Evolutionary conservation across 2,888 invertebrate genomes (phyloP).

Genomic region (Bellardia bayeri): DNA sequence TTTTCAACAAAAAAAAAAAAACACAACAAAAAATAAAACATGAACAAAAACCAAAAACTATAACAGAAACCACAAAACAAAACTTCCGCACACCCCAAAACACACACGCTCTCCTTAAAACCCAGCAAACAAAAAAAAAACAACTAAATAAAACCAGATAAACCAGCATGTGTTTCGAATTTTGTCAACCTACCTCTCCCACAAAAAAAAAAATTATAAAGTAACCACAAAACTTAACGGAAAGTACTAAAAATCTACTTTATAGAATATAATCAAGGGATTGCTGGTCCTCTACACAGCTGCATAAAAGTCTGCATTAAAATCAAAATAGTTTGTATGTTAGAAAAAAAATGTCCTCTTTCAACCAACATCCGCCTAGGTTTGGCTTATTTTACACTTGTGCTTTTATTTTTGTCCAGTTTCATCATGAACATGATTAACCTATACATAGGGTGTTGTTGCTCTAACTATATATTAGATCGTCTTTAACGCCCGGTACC

Average conservation of each 20-base stretch:
- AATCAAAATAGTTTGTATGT: background rate
- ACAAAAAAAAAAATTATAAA: background rate
- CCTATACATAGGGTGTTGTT: background rate
- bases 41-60: background rate
- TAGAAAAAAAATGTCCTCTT: background rate
- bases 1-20: background rate
- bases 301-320: background rate
- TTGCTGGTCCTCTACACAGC: background rate
- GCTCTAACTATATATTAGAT: too few species aligned
- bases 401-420: background rate
- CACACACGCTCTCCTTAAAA: background rate
- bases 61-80: constrained; percentile 23
- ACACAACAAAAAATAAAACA: background rate
- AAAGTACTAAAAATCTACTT: constrained; percentile 6
- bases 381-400: background rate
- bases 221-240: background rate
- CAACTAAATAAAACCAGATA: constrained; percentile 6
- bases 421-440: background rate
- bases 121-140: background rate
- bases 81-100: background rate
- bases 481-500: background rate
- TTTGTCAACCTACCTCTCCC: background rate
- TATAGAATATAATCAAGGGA: constrained; percentile 9
- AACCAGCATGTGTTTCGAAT: constrained; percentile 2
- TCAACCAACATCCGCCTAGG: background rate